Base-by-base conservation (phyloP, 2,113 vertebrate species). In the Tachysurus vachellii region DNA sequence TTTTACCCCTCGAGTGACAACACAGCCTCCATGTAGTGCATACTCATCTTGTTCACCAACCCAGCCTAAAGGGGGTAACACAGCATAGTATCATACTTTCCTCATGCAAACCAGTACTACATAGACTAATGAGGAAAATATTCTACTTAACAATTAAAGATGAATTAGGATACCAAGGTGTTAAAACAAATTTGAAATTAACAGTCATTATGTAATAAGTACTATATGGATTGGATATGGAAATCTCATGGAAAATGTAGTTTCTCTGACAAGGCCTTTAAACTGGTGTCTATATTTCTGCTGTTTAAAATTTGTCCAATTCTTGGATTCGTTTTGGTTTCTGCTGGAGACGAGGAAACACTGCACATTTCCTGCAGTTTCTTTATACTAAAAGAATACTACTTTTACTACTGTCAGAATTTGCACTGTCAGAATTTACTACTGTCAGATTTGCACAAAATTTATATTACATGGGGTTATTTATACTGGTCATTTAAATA, bases 41-140 rank as follows among this genome's bases (percentile, higher is more conserved):
- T 98, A 99, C 91, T 99, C 97, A 0, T 99, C 98, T 93, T 99
- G 94, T 89, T 99, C 97, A 17, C 98, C 98, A 11, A 99, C 97
- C 98, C 98, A 99, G 86, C 98, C 98, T 99, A 91, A 0, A 2
- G 56, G 86, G 62, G 23, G 62, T 23, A 66, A 70, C 50, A 88
- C 4, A 86, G 14, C 28, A 84, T 12, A 61, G 42, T 3, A 21
- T 0, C 77, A 68, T 26, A 82, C 16, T 26, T 77, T 79, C 8
- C 76, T 57, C 53, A 31, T 19, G 50, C 26, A 79, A 31, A 44
- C 16, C 53, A 19, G 21, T 9, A 70, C 23, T 31, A 70, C 62
- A 83, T 26, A 28, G 21, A 5, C 14, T 79, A 56, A 28, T 19
- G 1, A 16, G 6, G 17, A 59, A 19, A 28, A 59, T 42, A 59